Base-by-base conservation (phyloP, 2,113 vertebrate genomes). In the Chaetura pelagica region DNA sequence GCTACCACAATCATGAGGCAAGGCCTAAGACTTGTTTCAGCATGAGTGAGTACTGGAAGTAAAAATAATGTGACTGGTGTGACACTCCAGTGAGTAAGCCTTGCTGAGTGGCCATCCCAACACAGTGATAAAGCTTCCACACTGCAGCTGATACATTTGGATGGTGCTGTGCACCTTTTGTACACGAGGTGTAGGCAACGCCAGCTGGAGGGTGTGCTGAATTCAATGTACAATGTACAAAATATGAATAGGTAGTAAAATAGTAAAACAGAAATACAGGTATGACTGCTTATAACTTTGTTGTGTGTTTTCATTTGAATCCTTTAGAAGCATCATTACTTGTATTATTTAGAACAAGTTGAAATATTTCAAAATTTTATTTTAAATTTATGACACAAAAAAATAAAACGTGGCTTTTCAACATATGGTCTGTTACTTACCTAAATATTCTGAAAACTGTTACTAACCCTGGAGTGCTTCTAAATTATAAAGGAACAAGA, bases 131-230 rank as follows among this genome's bases (percentile, higher is more conserved):
- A 89, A 72, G 44, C 27, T 89, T 84, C 27, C 49, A 18, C 21
- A 19, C 21, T 0, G 0, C 35, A 68, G 48, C 48, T 63, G 54
- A 14, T 54, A 35, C 4, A 9, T 67, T 67, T 59, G n/a, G 30
- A 54, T 63, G 52, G 21, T 54, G 26, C 76, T 75, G 72, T 7
- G 10, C 13, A 40, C 57, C 80, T 83, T 67, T n/a, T 23, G 8
- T 59, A 22, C 59, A 76, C 27, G 7, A 63, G 26, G 14, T 29
- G 13, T 38, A 67, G 51, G 23, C 48, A 72, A 7, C 0, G 4
- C 11, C 54, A 3, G 27, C 40, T 4, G 7, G 26, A 35, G 17
- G 2, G 4, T 75, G 5, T 71, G n/a, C 26, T 1, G 3, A 22
- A 9, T 38, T 94, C 44, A 38, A 0, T 6, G 29, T 16, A 16